Evolutionary conservation across 2,888 invertebrate genomes (phyloP).

Genomic region (Eupithecia abbreviata): DNA sequence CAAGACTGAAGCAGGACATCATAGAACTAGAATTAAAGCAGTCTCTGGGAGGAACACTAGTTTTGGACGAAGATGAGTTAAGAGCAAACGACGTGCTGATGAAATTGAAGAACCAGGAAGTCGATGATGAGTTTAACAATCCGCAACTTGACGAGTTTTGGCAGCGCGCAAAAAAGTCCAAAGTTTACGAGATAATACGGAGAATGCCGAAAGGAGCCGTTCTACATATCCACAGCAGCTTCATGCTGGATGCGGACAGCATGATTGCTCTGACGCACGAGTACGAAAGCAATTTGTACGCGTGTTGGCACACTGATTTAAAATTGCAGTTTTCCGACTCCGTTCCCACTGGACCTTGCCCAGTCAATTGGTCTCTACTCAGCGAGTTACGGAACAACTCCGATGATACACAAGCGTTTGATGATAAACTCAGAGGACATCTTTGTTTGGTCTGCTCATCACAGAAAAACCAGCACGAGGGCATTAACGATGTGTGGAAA

Average conservation of each 20-base stretch:
- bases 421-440: constrained; percentile 77
- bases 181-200: constrained; percentile 86
- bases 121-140: constrained; percentile 74
- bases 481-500: constrained; percentile 85
- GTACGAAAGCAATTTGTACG: constrained; percentile 85
- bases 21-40: constrained; percentile 71
- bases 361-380: constrained; percentile 76
- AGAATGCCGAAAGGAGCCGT: constrained; percentile 90
- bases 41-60: constrained; percentile 78
- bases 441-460: constrained; percentile 82
- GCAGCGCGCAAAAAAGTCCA: constrained; percentile 83
- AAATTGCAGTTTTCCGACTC: constrained; percentile 67
- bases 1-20: constrained; percentile 52
- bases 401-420: constrained; percentile 74
- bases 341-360: constrained; percentile 64
- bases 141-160: constrained; percentile 84
- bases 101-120: constrained; percentile 81
- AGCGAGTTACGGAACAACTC: constrained; percentile 74
- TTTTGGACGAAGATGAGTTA: constrained; percentile 75
- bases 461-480: constrained; percentile 62
- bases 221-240: constrained; percentile 87
- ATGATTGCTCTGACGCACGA: constrained; percentile 86
- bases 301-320: constrained; percentile 68
- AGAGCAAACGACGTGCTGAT: constrained; percentile 83
- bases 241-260: constrained; percentile 84